Conservation (phyloP, 2,888 invertebrate species). For the Eudemis profundana region DNA sequence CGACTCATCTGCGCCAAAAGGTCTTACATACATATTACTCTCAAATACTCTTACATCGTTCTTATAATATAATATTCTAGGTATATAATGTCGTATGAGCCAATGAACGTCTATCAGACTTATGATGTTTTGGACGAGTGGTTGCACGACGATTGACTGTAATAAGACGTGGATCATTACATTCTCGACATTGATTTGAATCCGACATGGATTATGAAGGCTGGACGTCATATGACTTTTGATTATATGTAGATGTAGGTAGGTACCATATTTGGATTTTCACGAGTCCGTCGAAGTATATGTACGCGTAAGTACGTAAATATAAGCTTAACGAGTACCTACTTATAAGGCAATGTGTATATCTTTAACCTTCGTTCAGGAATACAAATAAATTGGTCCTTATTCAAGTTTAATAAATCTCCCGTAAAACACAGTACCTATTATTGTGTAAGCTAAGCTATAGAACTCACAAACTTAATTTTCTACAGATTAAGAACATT, state of each 20-base stretch:
- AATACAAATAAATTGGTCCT: too few species aligned
- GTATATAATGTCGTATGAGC: not conserved
- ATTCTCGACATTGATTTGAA: slow-evolving; percentile 38
- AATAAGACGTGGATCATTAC: slow-evolving; percentile 39
- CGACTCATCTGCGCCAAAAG: not conserved
- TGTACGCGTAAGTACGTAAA: too few species aligned
- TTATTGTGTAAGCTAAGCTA: too few species aligned
- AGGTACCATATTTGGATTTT: slow-evolving; percentile 11
- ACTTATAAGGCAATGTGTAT: too few species aligned
- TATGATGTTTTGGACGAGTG: slow-evolving; percentile 18
- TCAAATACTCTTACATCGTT: slow-evolving; percentile 1
- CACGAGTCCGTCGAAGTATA: too few species aligned
- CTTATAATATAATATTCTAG: not conserved
- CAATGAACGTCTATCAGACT: not conserved
- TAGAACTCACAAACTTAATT: too few species aligned
- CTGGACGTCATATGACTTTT: slow-evolving; percentile 23
- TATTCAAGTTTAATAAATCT: too few species aligned
- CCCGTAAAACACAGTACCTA: too few species aligned
- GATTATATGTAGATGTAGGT: too few species aligned
- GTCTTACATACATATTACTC: not conserved
- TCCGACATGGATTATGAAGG: slow-evolving; percentile 36
- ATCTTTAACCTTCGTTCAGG: too few species aligned
- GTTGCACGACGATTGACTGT: not conserved
- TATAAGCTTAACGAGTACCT: too few species aligned
- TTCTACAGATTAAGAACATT: too few species aligned